Evolutionary conservation across 2,797 vertebrate species (phyloP).

Genomic region (Melanotaenia parkinsoni): DNA sequence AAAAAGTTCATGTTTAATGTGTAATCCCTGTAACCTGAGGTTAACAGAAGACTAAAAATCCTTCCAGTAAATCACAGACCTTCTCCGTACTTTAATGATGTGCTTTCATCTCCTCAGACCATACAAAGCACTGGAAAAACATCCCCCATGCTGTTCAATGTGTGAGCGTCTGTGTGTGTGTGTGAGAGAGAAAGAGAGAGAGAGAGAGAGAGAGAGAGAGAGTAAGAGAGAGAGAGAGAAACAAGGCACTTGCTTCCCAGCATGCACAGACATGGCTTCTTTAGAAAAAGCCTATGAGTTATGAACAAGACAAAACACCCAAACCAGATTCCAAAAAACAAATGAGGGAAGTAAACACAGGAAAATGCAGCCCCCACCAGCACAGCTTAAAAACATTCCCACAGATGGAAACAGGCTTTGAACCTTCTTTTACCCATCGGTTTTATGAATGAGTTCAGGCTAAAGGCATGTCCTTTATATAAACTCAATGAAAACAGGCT

Average conservation of each 20-base stretch:
- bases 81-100: slow-evolving; percentile 81
- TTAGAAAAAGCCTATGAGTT: slow-evolving; percentile 55
- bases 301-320: slow-evolving; percentile 71
- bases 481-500: slow-evolving; percentile 50
- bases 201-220: slow-evolving; percentile 32
- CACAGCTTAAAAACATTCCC: slow-evolving; percentile 60
- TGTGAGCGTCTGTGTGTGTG: slow-evolving; percentile 54
- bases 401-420: slow-evolving; percentile 52
- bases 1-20: slow-evolving; percentile 55
- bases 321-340: slow-evolving; percentile 66
- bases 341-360: slow-evolving; percentile 70
- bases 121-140: slow-evolving; percentile 76
- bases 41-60: slow-evolving; percentile 71
- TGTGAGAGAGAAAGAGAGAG: slow-evolving; percentile 25
- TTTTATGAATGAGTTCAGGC: slow-evolving; percentile 73
- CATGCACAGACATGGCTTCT: slow-evolving; percentile 68
- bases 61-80: slow-evolving; percentile 77
- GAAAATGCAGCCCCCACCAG: slow-evolving; percentile 61
- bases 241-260: slow-evolving; percentile 62
- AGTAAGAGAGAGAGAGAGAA: slow-evolving; percentile 39
- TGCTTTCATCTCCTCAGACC: slow-evolving; percentile 79
- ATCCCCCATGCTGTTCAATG: slow-evolving; percentile 71
- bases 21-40: slow-evolving; percentile 66
- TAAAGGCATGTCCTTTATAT: slow-evolving; percentile 60
- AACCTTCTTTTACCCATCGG: slow-evolving; percentile 35